These are phyloP conservation scores for Trididemnum nubilum DNA, from an alignment of 23 tunicate genomes.

Conservation along the genomic window DNA sequence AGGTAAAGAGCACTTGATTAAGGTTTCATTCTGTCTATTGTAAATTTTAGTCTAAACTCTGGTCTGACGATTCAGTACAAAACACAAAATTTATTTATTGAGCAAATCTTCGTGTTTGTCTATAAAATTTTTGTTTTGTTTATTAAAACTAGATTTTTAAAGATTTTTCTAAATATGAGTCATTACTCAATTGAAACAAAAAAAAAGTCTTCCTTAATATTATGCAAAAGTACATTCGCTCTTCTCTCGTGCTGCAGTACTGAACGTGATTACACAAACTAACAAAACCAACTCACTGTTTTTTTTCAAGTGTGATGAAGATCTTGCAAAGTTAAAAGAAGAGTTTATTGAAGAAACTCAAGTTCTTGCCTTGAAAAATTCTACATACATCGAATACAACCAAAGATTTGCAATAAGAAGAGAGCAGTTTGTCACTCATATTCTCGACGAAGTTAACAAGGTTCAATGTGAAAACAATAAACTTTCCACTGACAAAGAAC, in stretches of 20 bases:
- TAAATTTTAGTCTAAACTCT: background rate
- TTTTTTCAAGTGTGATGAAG: slow-evolving; percentile 64
- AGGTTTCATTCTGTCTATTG: background rate
- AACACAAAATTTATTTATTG: too few relatives aligned
- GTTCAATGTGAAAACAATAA: slow-evolving; percentile 44
- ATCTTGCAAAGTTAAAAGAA: slow-evolving; percentile 36
- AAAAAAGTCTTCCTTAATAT: too few relatives aligned
- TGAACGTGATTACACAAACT: too few relatives aligned
- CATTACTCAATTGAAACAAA: too few relatives aligned
- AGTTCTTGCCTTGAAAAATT: slow-evolving; percentile 35
- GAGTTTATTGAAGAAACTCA: slow-evolving; percentile 54
- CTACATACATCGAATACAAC: slow-evolving; percentile 59
- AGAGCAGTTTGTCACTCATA: slow-evolving; percentile 38
- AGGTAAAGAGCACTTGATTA: slow-evolving; percentile 36
- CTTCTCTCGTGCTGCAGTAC: too few relatives aligned
- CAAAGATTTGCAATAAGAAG: slow-evolving; percentile 53
- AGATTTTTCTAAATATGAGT: too few relatives aligned
- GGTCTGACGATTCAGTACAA: too few relatives aligned
- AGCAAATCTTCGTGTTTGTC: too few relatives aligned
- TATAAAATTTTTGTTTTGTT: too few relatives aligned
- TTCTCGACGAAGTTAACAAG: slow-evolving; percentile 59
- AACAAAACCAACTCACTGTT: too few relatives aligned
- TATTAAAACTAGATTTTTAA: too few relatives aligned
- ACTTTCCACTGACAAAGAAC: slow-evolving; percentile 46
- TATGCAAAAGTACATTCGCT: too few relatives aligned